Evolutionary conservation across 2,888 invertebrate genomes (phyloP).

Genomic region (Thereva nobilitata): DNA sequence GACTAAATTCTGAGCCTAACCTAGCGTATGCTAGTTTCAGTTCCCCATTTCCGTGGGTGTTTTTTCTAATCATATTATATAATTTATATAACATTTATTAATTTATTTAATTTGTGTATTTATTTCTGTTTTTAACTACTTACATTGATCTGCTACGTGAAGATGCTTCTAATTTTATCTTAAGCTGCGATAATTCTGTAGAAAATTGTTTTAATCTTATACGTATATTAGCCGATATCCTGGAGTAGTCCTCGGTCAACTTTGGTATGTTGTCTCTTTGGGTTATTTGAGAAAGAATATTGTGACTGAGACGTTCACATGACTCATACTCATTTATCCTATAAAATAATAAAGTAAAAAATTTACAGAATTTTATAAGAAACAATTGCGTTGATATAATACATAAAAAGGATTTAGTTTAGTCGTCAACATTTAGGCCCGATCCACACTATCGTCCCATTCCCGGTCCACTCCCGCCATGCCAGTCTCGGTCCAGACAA

Average conservation of each 20-base stretch:
- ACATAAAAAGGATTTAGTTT: too few species aligned
- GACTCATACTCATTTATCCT: slow-evolving; percentile 70
- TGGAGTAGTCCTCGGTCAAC: slow-evolving; percentile 63
- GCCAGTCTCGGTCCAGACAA: too few species aligned
- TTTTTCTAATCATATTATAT: too few species aligned
- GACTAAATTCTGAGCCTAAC: too few species aligned
- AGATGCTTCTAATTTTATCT: slow-evolving; percentile 62
- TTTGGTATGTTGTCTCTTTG: slow-evolving; percentile 61
- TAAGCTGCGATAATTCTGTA: slow-evolving; percentile 64
- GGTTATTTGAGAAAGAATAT: slow-evolving; percentile 66
- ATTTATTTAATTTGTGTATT: slow-evolving; percentile 43
- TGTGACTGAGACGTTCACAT: slow-evolving; percentile 66
- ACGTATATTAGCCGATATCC: slow-evolving; percentile 64
- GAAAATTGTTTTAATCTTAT: slow-evolving; percentile 66
- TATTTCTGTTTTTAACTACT: slow-evolving; percentile 44
- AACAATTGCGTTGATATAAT: not conserved
- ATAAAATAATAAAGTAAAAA: slow-evolving; percentile 36
- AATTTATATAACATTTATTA: not conserved
- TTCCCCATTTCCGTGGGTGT: too few species aligned
- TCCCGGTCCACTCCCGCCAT: too few species aligned
- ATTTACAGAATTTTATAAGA: not conserved
- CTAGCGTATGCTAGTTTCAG: too few species aligned
- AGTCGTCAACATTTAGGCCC: too few species aligned
- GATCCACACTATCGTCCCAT: too few species aligned
- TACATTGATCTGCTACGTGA: slow-evolving; percentile 51